These are phyloP conservation scores for Diaphora mendica DNA, from an alignment of 2,888 invertebrate genomes.

Conservation along the genomic window DNA sequence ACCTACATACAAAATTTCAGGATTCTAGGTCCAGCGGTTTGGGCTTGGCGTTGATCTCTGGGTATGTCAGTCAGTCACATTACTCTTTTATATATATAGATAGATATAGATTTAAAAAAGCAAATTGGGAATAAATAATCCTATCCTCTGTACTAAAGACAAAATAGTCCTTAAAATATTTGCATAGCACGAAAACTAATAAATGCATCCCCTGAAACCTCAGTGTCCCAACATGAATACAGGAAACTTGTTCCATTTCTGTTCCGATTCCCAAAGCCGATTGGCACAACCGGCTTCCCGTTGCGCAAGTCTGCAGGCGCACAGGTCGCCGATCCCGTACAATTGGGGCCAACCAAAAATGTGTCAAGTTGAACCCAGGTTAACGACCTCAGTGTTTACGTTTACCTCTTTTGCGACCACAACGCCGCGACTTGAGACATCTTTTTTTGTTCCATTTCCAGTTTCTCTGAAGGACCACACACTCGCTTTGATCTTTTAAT, in stretches of 20 bases:
- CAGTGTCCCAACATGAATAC: constrained; percentile 23
- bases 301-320: constrained; percentile 73
- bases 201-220: constrained; percentile 28
- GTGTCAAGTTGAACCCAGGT: constrained; percentile 85
- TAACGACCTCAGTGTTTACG: constrained; percentile 79
- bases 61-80: too few relatives aligned
- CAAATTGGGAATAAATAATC: not conserved
- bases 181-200: constrained; percentile 26
- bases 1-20: too few relatives aligned
- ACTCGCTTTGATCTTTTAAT: constrained; percentile 46
- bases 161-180: constrained; percentile 12
- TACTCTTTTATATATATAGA: too few relatives aligned
- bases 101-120: not conserved
- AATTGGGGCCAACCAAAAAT: constrained; percentile 83
- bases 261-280: constrained; percentile 59
- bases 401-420: constrained; percentile 71
- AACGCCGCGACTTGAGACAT: constrained; percentile 45
- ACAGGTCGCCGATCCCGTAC: constrained; percentile 78
- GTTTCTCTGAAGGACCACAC: constrained; percentile 38
- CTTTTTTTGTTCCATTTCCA: constrained; percentile 29
- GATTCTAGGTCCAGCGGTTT: too few relatives aligned
- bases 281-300: constrained; percentile 72
- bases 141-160: not conserved
- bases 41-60: too few relatives aligned
- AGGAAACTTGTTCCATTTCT: constrained; percentile 54